These are phyloP conservation scores for Oostethus manadensis DNA, from an alignment of 2,113 vertebrate species.

Conservation along the genomic window DNA sequence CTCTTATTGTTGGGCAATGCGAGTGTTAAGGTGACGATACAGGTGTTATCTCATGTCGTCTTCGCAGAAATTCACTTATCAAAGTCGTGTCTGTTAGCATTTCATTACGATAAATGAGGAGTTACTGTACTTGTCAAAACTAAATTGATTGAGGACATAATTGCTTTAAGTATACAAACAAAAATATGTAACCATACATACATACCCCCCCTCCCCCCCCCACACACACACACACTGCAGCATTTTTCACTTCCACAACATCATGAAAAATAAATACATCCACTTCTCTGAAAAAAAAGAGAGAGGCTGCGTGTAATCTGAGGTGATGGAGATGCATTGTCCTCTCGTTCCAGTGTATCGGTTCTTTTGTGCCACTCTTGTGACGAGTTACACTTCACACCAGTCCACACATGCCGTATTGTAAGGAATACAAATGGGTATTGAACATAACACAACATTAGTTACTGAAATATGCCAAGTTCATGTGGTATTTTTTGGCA, in stretches of 20 bases:
- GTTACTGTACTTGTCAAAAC: too few species aligned
- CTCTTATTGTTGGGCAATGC: too few species aligned
- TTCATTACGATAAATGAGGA: too few species aligned
- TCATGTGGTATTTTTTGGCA: constrained; percentile 21
- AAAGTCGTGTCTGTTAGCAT: too few species aligned
- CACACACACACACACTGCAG: constrained; percentile 3
- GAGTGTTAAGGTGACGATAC: too few species aligned
- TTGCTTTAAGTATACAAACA: too few species aligned
- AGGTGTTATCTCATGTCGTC: too few species aligned
- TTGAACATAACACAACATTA: constrained; percentile 4
- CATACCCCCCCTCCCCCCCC: too few species aligned
- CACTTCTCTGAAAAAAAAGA: background rate
- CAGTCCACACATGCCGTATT: constrained; percentile 19
- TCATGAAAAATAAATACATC: constrained; percentile 44
- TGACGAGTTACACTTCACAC: constrained; percentile 31
- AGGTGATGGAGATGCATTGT: constrained; percentile 7
- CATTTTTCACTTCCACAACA: constrained; percentile 50
- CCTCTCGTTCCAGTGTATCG: background rate
- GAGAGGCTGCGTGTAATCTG: constrained; percentile 8
- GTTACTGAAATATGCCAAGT: constrained; percentile 32
- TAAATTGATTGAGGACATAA: too few species aligned
- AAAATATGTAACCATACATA: too few species aligned
- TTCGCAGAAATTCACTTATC: too few species aligned
- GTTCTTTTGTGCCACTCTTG: background rate
- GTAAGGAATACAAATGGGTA: constrained; percentile 30